These are phyloP conservation scores for Anastatus disparis DNA, from an alignment of 1,140 invertebrate species.

Conservation along the genomic window DNA sequence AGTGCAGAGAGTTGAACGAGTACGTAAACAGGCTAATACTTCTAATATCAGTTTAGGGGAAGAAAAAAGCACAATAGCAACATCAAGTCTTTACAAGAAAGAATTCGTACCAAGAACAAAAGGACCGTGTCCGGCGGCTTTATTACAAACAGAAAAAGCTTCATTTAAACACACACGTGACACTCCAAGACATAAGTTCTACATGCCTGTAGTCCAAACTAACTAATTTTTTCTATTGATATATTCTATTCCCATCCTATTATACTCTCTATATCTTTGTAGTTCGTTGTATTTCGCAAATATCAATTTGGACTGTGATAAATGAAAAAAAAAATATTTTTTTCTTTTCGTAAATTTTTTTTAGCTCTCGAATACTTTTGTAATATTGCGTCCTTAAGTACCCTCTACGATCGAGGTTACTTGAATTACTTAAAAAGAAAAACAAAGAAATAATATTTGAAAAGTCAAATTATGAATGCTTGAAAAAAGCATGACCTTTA, in stretches of 20 bases:
- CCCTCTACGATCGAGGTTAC: not conserved
- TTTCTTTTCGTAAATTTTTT: not conserved
- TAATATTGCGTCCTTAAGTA: not conserved
- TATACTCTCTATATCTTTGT: too few species aligned
- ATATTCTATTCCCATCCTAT: not conserved
- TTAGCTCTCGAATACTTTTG: constrained; percentile 4
- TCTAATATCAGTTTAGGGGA: constrained; percentile 80
- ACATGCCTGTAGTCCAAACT: constrained; percentile 69
- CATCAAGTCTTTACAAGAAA: constrained; percentile 77
- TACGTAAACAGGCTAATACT: constrained; percentile 72
- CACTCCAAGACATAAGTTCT: constrained; percentile 85
- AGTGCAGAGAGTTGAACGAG: constrained; percentile 57
- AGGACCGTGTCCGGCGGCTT: constrained; percentile 81
- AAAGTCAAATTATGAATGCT: not conserved
- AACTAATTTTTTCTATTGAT: constrained; percentile 16
- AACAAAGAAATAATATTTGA: not conserved
- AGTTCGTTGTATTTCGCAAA: constrained; percentile 3
- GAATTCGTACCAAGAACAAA: constrained; percentile 75
- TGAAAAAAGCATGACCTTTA: not conserved
- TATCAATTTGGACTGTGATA: constrained; percentile 42
- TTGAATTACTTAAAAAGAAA: too few species aligned
- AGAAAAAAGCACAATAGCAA: constrained; percentile 56
- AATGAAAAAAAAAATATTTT: not conserved
- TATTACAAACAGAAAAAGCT: constrained; percentile 77
- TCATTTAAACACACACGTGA: constrained; percentile 85